Percentiles rank a stretch among this genome's conserved stretches.
phyloP scores from a whole-genome alignment of 2,797 vertebrate genomes.

The Halcyon badia region DNA sequence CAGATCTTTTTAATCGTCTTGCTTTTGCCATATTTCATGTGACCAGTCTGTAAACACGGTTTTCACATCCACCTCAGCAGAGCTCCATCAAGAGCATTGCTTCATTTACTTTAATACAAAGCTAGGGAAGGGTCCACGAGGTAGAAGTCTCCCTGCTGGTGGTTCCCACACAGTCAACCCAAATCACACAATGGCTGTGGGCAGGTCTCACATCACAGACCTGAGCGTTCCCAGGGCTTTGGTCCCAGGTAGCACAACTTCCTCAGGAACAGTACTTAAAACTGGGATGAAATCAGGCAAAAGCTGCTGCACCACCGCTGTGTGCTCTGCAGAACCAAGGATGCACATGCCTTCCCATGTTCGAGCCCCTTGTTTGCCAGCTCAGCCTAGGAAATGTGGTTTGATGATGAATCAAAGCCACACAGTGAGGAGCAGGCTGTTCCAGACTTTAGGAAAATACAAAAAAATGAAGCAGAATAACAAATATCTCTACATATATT shows the following conservation, averaged over 20 bases:
- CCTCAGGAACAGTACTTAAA: neutral
- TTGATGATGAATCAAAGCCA: neutral
- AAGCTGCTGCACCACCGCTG: neutral
- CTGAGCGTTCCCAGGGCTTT: neutral
- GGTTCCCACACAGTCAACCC: neutral
- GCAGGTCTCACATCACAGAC: neutral
- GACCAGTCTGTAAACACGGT: neutral
- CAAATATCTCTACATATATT: neutral
- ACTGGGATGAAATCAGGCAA: neutral
- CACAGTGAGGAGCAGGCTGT: neutral
- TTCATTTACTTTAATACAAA: neutral
- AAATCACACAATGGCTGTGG: neutral
- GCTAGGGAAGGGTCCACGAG: neutral
- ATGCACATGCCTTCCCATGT: accelerated
- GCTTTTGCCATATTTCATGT: neutral
- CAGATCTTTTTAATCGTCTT: neutral
- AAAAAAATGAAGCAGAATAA: neutral
- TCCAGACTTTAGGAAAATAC: neutral
- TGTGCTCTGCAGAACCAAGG: neutral
- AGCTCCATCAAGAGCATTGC: neutral
- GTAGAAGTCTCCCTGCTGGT: neutral
- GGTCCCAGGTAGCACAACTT: neutral
- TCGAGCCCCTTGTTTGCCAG: neutral
- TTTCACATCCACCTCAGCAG: neutral
- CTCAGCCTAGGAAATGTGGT: neutral